Evolutionary conservation across 2,113 vertebrate species (phyloP).

Genomic region (Lepisosteus oculatus): DNA sequence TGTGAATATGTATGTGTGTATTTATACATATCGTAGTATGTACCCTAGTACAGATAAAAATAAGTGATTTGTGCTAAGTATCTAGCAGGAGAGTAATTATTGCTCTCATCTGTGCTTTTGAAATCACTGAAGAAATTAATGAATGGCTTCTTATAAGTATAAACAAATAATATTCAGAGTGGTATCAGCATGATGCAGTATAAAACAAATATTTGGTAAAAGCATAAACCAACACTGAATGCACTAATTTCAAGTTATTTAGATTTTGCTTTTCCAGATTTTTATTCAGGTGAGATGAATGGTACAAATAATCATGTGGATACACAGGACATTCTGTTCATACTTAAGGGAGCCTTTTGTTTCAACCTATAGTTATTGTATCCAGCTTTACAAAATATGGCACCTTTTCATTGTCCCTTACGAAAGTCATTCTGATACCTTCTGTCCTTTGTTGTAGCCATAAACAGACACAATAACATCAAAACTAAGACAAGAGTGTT

Average conservation of each 20-base stretch:
- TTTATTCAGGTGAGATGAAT: background rate
- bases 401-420: no score
- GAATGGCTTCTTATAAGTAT: background rate
- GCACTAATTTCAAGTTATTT: background rate
- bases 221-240: background rate
- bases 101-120: background rate
- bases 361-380: no score
- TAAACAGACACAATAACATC: background rate
- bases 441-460: background rate
- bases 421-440: no score
- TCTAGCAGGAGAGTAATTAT: constrained; percentile 2
- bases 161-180: background rate
- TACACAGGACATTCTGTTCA: no score
- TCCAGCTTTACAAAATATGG: no score
- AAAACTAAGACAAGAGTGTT: background rate
- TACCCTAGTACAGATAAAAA: background rate
- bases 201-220: constrained; percentile 3
- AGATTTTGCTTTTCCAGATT: no score
- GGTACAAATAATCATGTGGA: no score
- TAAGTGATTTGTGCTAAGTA: background rate
- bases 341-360: no score
- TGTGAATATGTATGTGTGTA: no score
- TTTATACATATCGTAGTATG: no score
- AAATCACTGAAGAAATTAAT: constrained; percentile 5
- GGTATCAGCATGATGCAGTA: background rate